These are phyloP conservation scores for Emydoidea blandingii DNA, from an alignment of 2,797 vertebrate species.

Conservation along the genomic window DNA sequence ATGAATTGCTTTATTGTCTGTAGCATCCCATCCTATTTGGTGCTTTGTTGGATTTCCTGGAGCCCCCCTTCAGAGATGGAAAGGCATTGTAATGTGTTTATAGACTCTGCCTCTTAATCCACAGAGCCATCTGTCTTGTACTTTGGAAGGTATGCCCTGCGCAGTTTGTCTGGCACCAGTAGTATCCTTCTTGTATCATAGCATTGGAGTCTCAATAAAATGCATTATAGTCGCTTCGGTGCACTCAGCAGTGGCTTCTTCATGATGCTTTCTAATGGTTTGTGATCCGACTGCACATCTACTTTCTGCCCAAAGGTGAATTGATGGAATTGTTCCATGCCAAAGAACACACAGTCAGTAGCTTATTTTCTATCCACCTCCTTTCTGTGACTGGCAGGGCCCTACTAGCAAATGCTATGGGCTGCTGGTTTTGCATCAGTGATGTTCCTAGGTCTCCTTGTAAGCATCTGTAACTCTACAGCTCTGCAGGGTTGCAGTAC, in stretches of 20 bases:
- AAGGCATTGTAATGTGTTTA: not conserved
- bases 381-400: not conserved
- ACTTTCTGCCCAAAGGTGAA: not conserved
- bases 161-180: not conserved
- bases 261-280: not conserved
- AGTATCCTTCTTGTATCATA: not conserved
- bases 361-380: not conserved
- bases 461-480: not conserved
- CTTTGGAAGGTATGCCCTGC: not conserved
- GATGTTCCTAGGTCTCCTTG: not conserved
- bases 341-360: not conserved
- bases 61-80: not conserved
- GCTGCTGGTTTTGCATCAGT: not conserved
- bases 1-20: not conserved
- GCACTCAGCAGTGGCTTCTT: not conserved
- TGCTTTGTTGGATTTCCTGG: not conserved
- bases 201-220: not conserved
- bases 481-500: not conserved
- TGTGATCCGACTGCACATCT: not conserved
- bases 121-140: not conserved
- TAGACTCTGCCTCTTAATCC: not conserved
- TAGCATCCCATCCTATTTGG: not conserved
- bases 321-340: not conserved
- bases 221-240: not conserved
- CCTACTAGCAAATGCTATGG: not conserved